Evolutionary conservation across 2,113 vertebrate species (phyloP).

Genomic region (Thunnus thynnus): DNA sequence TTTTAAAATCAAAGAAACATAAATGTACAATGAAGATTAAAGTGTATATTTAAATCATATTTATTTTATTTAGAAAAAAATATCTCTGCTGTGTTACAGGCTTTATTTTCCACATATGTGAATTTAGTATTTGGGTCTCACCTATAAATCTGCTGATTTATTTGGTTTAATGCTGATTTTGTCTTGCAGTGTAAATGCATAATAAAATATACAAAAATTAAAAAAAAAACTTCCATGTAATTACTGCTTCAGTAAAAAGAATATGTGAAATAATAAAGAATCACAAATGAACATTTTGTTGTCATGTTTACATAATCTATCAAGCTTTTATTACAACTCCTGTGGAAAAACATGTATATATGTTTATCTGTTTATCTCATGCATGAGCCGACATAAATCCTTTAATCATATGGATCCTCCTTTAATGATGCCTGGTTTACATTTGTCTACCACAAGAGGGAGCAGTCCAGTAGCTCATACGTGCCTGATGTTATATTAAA

Average conservation of each 20-base stretch:
- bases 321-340: background rate
- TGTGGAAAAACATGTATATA: background rate
- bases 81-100: constrained; percentile 31
- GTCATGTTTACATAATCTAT: background rate
- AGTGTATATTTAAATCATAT: constrained; percentile 38
- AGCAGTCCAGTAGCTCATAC: constrained; percentile 7
- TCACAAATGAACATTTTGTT: constrained; percentile 2
- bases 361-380: background rate
- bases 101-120: constrained; percentile 51
- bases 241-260: background rate
- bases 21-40: constrained; percentile 14
- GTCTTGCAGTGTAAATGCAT: constrained; percentile 57
- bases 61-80: constrained; percentile 41
- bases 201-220: constrained; percentile 8
- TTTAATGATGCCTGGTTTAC: background rate
- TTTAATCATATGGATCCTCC: background rate
- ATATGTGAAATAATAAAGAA: constrained; percentile 36
- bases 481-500: background rate
- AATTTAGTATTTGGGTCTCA: constrained; percentile 23
- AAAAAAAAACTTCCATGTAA: constrained; percentile 17
- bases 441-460: constrained; percentile 66
- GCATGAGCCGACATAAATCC: background rate
- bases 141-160: constrained; percentile 25
- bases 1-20: constrained; percentile 54
- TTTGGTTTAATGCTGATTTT: constrained; percentile 48